A percentile compares a stretch with the other conserved stretches of the same genome.
Conservation (phyloP, 2,888 invertebrate species). For the Drepanosiphum platanoidis region DNA sequence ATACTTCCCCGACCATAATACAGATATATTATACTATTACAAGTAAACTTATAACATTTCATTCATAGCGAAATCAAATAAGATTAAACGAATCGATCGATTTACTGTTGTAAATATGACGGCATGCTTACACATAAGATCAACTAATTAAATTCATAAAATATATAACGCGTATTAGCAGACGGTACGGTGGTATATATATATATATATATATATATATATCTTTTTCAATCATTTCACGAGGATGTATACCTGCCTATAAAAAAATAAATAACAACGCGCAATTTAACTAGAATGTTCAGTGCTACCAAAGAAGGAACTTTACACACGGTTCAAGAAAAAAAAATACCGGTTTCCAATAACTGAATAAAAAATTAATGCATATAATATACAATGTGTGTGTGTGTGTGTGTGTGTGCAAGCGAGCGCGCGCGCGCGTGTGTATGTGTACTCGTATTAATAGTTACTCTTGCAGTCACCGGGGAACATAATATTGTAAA, state of each 20-base stretch:
- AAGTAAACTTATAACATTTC: no score
- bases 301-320: constrained; percentile 36
- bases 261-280: constrained; percentile 12
- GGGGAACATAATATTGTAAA: constrained; percentile 38
- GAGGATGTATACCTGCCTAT: neutral
- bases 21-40: no score
- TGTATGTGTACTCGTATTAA: neutral
- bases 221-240: neutral
- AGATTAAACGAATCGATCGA: no score
- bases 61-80: no score
- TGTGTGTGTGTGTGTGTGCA: neutral
- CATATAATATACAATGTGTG: no score
- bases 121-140: neutral
- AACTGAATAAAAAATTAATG: constrained; percentile 5
- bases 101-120: neutral
- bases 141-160: neutral
- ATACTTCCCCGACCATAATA: no score
- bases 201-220: no score
- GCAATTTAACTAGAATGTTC: constrained; percentile 36
- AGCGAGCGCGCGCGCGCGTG: neutral
- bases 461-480: neutral
- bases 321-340: constrained; percentile 32
- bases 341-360: constrained; percentile 19
- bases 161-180: neutral
- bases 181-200: neutral